Evolutionary conservation across 2,888 invertebrate genomes (phyloP).

Genomic region (Drosophila lacicola): DNA sequence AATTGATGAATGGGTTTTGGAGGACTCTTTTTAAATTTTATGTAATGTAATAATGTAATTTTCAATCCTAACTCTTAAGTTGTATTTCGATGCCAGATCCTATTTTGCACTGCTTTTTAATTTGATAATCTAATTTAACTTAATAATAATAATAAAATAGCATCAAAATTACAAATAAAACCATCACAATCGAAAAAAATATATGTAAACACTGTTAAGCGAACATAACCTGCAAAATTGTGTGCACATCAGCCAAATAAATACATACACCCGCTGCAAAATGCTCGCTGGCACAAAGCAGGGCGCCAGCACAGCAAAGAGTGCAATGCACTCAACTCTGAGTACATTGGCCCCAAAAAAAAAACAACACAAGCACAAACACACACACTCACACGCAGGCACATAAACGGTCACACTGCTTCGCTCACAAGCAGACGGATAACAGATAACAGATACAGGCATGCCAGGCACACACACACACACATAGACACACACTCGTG

Average conservation of each 20-base stretch:
- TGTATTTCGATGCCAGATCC: too few species aligned
- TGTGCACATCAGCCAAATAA: background rate
- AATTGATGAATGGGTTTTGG: too few species aligned
- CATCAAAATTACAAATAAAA: background rate
- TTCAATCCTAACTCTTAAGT: too few species aligned
- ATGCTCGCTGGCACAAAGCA: background rate
- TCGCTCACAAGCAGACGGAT: slow-evolving; percentile 50
- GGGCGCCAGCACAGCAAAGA: slow-evolving; percentile 30
- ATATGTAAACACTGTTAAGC: background rate
- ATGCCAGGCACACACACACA: slow-evolving; percentile 17
- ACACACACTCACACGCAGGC: slow-evolving; percentile 9
- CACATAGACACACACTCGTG: background rate
- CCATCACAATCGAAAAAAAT: background rate
- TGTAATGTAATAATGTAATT: too few species aligned
- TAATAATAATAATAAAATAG: background rate
- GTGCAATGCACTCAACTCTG: slow-evolving; percentile 72
- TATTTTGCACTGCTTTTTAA: too few species aligned
- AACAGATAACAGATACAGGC: slow-evolving; percentile 58
- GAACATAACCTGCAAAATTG: background rate
- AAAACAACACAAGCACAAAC: background rate
- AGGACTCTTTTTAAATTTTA: too few species aligned
- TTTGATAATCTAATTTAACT: too few species aligned
- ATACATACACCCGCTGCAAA: background rate
- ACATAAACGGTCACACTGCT: slow-evolving; percentile 47
- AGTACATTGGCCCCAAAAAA: slow-evolving; percentile 73